Evolutionary conservation across 2,113 vertebrate genomes (phyloP), one percentile per base, ranked within the genome.

Genomic region (Ciconia maguari): DNA sequence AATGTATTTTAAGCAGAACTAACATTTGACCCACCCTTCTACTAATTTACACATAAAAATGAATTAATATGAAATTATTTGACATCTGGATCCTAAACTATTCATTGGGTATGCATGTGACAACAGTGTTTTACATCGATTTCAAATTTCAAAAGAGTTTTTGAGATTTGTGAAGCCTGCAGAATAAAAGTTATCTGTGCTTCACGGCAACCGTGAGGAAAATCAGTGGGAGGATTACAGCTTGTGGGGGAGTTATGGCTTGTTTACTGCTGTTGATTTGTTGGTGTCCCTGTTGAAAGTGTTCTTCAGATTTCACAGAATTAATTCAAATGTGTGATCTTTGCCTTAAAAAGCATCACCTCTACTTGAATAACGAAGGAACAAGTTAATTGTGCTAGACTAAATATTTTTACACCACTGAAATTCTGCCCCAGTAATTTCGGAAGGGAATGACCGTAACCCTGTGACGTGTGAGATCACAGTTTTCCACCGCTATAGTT

Each of bases 401-500:
- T 19, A 38, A 54, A 16, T 2, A 9, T 26, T 57, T 57, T 80
- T 36, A 20, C 1, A 1, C 20, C 10, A 4, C 55, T 42, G 54
- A 29, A 82, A 46, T 48, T 68, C 49, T 69, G 46, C 11, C 22
- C 6, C 4, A 17, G 19, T 72, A 30, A 9, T 55, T 49, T 24
- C 11, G 4, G 19, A 22, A 38, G 24, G 3, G 3, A 75, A 25
- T 38, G 20, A 21, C 21, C 1, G 0, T 69, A n/a, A 70, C 13
- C 8, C 13, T 29, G 10, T 27, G 4, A 10, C 8, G 5, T 0
- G 1, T 2, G 24, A 38, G 26, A 32, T 22, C 11, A 3, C 1
- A 1, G 11, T 25, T 69, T 54, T n/a, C 30, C 26, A 8, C 17
- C 0, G 1, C 16, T 27, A 0, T 1, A 4, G 12, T 24, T 62